Conservation (phyloP, 2,888 invertebrate species). For the Drosophila pseudotalamancana region DNA sequence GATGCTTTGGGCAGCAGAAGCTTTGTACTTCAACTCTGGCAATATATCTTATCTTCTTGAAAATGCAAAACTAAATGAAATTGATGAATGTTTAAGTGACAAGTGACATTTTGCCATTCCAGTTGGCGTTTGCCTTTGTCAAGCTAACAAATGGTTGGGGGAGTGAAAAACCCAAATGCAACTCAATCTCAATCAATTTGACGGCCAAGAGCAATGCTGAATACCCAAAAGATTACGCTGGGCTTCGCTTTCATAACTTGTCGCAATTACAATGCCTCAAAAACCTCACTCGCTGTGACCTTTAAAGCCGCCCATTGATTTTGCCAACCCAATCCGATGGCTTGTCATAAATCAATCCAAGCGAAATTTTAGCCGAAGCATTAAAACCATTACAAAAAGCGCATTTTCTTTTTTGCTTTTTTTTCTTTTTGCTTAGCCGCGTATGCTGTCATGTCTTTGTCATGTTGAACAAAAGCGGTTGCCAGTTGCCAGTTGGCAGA, state of each 20-base stretch:
- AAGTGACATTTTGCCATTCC: constrained; percentile 33
- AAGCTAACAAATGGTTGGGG: constrained; percentile 33
- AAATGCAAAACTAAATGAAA: constrained; percentile 66
- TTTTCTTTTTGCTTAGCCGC: constrained; percentile 17
- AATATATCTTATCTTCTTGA: constrained; percentile 23
- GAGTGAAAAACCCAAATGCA: constrained; percentile 18
- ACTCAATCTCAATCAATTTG: constrained; percentile 56
- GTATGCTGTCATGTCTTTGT: constrained; percentile 76
- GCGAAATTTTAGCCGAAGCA: constrained; percentile 60
- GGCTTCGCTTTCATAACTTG: constrained; percentile 44
- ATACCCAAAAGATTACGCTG: constrained; percentile 40
- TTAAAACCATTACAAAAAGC: constrained; percentile 74
- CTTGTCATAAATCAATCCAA: constrained; percentile 72
- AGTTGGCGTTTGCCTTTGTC: constrained; percentile 41
- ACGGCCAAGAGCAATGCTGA: constrained; percentile 8
- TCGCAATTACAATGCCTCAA: constrained; percentile 41
- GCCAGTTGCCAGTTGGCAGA: constrained; percentile 25
- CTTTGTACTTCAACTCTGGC: neutral
- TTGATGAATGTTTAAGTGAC: constrained; percentile 68
- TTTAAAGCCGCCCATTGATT: constrained; percentile 52
- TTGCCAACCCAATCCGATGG: constrained; percentile 33
- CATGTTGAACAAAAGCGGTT: constrained; percentile 74
- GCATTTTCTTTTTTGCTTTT: constrained; percentile 32
- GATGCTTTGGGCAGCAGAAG: too few species aligned
- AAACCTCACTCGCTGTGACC: constrained; percentile 18